Evolutionary conservation across 2,888 invertebrate genomes (phyloP), one percentile per base, ranked within the genome.

Genomic region (Apamea sordens): DNA sequence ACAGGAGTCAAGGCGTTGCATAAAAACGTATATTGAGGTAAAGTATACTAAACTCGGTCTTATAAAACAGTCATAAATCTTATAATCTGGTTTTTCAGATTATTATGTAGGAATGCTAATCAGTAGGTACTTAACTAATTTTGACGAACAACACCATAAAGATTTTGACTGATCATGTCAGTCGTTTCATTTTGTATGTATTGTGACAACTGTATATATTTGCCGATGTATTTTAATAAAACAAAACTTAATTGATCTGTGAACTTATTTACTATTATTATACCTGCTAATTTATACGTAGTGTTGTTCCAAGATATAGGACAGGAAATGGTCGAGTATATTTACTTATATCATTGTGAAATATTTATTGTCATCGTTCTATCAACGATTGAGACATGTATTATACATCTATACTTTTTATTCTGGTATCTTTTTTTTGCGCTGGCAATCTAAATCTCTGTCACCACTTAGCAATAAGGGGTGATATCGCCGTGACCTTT

Each of bases 241-340:
- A 86, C 21, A 82, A 82, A 88, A 89, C 90, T 88, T 79, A 88
- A 85, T 85, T 80, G 88, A 87, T 67, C 77, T 83, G 92, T 77
- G 86, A 92, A 92, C 86, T 89, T 88, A 89, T 92, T 92, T 91
- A 91, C 82, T 86, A 87, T 88, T 82, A 84, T 89, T 82, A 79
- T 82, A 76, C 59, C 53, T 36, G 24, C 3, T 59, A 74, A 64
- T 67, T 73, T 80, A 85, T 88, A 83, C 84, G 75, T 87, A 70
- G 67, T 61, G 67, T 68, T 61, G 56, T 80, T 82, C 44, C 4
- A 44, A 82, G 59, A 69, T 82, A 64, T 73, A 53, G 11, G 69
- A 68, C 86, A 84, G 88, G 85, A 86, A 88, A 82, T 59, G 65
- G 69, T 71, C 24, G 64, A 65, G 4, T 59, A 70, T 75, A 74